Evolutionary conservation across 2,888 invertebrate species (phyloP).

Genomic region (Hetaerina titia): DNA sequence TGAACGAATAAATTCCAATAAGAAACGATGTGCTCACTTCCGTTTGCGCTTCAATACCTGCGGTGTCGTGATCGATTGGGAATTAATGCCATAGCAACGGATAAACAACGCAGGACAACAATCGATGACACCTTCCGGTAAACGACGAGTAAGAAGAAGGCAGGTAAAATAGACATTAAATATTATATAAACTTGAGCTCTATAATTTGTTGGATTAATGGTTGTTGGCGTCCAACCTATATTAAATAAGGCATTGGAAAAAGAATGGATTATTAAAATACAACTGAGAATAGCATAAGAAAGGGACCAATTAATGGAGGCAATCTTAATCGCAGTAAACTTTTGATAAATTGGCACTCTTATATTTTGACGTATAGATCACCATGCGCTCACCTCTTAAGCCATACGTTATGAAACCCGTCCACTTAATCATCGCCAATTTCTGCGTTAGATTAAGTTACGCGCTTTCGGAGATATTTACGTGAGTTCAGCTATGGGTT

Average conservation of each 20-base stretch:
- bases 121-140: background rate
- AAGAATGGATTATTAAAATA: too few relatives aligned
- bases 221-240: too few relatives aligned
- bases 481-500: background rate
- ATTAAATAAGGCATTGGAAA: too few relatives aligned
- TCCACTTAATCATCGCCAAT: background rate
- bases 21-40: background rate
- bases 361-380: background rate
- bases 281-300: too few relatives aligned
- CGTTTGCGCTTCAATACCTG: background rate
- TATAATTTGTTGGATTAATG: too few relatives aligned
- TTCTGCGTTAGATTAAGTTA: too few relatives aligned
- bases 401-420: background rate
- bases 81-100: conserved; percentile 18
- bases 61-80: conserved; percentile 1
- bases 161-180: too few relatives aligned
- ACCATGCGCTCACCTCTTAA: background rate
- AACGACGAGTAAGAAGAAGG: background rate
- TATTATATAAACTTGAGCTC: too few relatives aligned
- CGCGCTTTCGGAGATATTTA: background rate
- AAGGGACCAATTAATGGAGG: too few relatives aligned
- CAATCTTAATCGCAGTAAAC: background rate
- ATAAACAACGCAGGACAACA: background rate
- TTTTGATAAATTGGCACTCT: background rate
- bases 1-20: background rate